Base-by-base conservation (phyloP, 2,888 invertebrate genomes). In the Clivina fossor region DNA sequence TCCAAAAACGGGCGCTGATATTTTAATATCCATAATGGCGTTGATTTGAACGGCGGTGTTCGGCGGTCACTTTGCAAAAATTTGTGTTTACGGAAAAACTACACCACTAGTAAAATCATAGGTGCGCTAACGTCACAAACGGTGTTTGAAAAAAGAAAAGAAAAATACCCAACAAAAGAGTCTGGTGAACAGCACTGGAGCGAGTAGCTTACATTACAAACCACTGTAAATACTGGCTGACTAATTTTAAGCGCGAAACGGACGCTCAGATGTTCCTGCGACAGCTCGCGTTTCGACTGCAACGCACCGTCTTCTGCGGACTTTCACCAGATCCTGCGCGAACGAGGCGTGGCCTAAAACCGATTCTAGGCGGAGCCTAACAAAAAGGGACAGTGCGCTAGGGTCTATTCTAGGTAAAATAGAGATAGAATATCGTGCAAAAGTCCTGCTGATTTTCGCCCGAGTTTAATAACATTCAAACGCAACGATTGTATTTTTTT, bases 21-120 rank as follows among this genome's bases (percentile, higher is more conserved):
- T 35, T 53, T 44, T 44, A 35, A 48, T 48, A 50, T 50, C 50
- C 50, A 50, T 50, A 50, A 50, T 50, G 50, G 50, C 50, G 48
- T 35, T 50, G 24, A 43, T 30, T 33, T n/a, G n/a, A n/a, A n/a
- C n/a, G n/a, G 16, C 16, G 33, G 40, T 16, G 16, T 33, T 50
- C 50, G 50, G 50, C 50, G 50, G 50, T 50, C 53, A 53, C 53
- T 53, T n/a, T 28, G 13, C 38, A 48, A n/a, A n/a, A n/a, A n/a
- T n/a, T n/a, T n/a, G n/a, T n/a, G n/a, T n/a, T n/a, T n/a, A n/a
- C n/a, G n/a, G n/a, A n/a, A n/a, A 35, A 28, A 30, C 22, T 35
- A 53, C 43, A 53, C 53, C 44, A 53, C 35, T n/a, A n/a, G 28
- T 50, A 40, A 43, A 15, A 47, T 20, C 53, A 53, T 53, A 13